Percentiles rank a stretch among this genome's conserved stretches.
These are phyloP conservation scores for Peromyscus melanophrys DNA, from an alignment of 2,797 vertebrate species.

Conservation along the genomic window DNA sequence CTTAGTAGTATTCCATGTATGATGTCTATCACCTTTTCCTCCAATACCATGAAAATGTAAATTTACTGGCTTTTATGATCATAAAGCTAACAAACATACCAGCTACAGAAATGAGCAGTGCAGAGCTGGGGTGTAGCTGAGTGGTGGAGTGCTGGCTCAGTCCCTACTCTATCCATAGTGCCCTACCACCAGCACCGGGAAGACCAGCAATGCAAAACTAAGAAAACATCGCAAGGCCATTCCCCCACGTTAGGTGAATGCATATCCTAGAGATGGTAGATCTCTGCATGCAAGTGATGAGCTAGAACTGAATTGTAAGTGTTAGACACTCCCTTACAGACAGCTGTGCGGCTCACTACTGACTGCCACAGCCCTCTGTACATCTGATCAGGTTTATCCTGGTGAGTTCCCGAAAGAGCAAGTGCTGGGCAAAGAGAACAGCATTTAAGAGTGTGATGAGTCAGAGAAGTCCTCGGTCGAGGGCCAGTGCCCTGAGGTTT, in stretches of 20 bases:
- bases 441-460: neutral
- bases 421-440: neutral
- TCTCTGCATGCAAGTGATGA: neutral
- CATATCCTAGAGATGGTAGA: neutral
- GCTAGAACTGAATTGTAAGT: neutral
- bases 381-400: neutral
- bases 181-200: neutral
- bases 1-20: neutral
- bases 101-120: neutral
- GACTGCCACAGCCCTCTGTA: neutral
- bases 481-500: neutral
- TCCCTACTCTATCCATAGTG: neutral
- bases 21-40: neutral
- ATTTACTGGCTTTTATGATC: neutral
- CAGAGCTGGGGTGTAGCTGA: too few relatives aligned
- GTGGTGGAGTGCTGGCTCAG: neutral
- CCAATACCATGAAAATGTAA: neutral
- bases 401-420: neutral
- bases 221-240: neutral
- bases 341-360: neutral
- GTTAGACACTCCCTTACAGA: neutral
- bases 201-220: neutral
- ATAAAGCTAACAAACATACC: neutral
- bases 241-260: neutral
- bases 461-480: neutral